Percentiles rank a stretch among this genome's conserved stretches.
Conservation (phyloP, 1,140 invertebrate genomes). For the Magallana angulata region DNA sequence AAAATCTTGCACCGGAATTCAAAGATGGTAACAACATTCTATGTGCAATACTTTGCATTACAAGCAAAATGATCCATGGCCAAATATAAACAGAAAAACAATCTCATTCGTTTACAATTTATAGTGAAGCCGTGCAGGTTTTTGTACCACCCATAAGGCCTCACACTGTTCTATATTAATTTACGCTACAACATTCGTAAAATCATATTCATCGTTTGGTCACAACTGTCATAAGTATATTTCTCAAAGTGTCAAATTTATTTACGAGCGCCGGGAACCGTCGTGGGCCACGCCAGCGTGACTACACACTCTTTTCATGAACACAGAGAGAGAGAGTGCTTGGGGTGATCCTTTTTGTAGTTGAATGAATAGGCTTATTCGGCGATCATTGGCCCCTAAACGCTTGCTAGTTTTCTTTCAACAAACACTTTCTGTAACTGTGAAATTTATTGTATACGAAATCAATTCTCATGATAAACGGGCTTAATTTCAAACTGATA, state of each 20-base stretch:
- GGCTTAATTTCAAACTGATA: too few species aligned
- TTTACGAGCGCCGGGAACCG: conserved; percentile 13
- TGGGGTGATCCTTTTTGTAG: neutral
- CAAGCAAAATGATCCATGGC: too few species aligned
- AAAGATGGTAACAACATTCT: too few species aligned
- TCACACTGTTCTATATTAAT: neutral
- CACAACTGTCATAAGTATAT: conserved; percentile 31
- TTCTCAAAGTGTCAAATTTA: conserved; percentile 34
- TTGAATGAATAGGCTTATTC: neutral
- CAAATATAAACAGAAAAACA: too few species aligned
- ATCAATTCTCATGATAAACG: too few species aligned
- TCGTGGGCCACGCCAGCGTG: neutral
- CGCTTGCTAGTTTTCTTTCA: neutral
- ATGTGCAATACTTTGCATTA: too few species aligned
- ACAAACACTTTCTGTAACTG: neutral
- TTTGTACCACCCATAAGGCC: conserved; percentile 21
- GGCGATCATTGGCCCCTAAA: neutral
- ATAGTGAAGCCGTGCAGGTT: neutral
- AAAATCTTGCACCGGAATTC: too few species aligned
- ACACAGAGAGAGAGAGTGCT: neutral
- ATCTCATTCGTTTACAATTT: too few species aligned
- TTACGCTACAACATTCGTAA: conserved; percentile 31
- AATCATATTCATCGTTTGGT: conserved; percentile 23
- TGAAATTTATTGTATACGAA: too few species aligned
- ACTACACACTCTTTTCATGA: neutral